Evolutionary conservation across 2,113 vertebrate species (phyloP), one percentile per base, ranked within the genome.

Genomic region (Leucopsar rothschildi): DNA sequence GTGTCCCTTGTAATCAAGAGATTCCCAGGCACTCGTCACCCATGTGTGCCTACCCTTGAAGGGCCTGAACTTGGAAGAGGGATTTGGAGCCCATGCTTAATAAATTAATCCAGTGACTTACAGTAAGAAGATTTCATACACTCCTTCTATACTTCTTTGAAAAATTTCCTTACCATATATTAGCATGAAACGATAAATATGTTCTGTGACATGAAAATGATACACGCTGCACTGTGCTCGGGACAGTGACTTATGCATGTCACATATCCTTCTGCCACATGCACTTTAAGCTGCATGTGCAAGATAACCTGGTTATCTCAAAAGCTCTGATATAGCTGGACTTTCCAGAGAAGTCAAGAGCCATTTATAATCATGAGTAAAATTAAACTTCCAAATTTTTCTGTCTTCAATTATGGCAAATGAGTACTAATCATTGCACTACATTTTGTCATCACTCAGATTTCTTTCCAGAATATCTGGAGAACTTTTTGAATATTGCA

Each of bases 241-340:
- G 73, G 78, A 76, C 70, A 85, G 68, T 82, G 81, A 88, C 56
- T 89, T 85, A 49, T 2, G 47, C 18, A 4, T 28, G 71, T 50
- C 45, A 53, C 57, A 69, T n/a, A 42, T 53, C 45, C 61, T 64
- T 45, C 57, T 94, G 82, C 53, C 55, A 49, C 5, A 0, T 10
- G 49, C 0, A 0, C 68, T 82, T 85, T 88, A 69, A 78, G 81
- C 61, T 92, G 87, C 65, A 63, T 64, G 25, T 55, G 33, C 45
- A 69, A 95, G 81, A 92, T 83, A 94, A 87, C 84, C 45, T 66
- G 63, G 89, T 90, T 92, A 95, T 95, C 91, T 80, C 78, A 93
- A 86, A 80, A 61, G 55, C 55, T 65, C 50, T 59, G 27, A 72
- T 66, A 47, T 15, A 88, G 45, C 66, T 70, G 64, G 78, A 65